phyloP scores from a whole-genome alignment of 2,113 vertebrate species.

The Barnardius zonarius region DNA sequence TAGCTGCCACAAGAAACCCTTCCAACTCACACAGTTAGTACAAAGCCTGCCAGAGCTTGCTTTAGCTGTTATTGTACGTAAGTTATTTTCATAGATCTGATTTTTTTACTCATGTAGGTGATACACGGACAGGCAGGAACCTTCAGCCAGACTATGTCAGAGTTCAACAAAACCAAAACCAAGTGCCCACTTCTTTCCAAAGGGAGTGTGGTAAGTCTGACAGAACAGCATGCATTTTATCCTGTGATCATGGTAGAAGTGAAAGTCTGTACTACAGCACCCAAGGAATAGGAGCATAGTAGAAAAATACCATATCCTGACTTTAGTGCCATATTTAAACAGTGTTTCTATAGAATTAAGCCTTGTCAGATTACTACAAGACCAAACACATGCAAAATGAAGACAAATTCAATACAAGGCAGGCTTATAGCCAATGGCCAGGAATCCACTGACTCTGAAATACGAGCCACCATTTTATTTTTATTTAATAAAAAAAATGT shows the following conservation, averaged over 20 bases:
- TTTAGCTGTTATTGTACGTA: background rate
- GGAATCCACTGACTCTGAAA: background rate
- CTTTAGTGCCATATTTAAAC: background rate
- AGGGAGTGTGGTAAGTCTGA: fast-evolving
- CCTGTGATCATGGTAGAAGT: fast-evolving
- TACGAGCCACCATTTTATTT: background rate
- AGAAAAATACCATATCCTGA: background rate
- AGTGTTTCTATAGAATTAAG: background rate
- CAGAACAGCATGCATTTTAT: fast-evolving
- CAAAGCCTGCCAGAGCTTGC: background rate
- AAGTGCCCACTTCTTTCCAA: background rate
- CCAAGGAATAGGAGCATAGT: fast-evolving
- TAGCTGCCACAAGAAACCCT: background rate
- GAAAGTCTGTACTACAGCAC: background rate
- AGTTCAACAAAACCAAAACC: background rate
- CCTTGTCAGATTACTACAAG: background rate
- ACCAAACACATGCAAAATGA: background rate
- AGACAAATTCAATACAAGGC: background rate
- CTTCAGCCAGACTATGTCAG: background rate
- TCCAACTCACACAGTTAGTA: background rate
- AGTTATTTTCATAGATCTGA: background rate
- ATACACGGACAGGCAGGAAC: background rate
- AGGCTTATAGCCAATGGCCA: background rate
- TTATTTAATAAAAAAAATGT: constrained; percentile 52
- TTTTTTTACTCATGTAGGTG: background rate